A percentile compares a stretch with the other conserved stretches of the same genome.
phyloP scores from a whole-genome alignment of 2,797 vertebrate genomes.

The Acrossocheilus fasciatus region DNA sequence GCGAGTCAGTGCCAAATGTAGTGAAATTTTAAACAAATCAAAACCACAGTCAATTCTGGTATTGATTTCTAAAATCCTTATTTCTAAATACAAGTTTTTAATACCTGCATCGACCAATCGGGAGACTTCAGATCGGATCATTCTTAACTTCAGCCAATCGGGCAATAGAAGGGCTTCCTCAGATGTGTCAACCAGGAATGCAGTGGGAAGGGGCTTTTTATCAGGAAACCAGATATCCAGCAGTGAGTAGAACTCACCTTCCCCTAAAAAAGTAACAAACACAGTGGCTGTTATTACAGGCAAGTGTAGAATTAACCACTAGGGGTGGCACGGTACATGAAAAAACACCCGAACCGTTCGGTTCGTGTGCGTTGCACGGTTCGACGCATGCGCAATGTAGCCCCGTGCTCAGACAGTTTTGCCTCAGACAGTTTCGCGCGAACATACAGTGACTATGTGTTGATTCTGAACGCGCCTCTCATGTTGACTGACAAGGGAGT shows the following conservation, averaged over 20 bases:
- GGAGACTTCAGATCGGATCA: conserved; percentile 97
- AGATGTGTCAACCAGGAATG: conserved; percentile 97
- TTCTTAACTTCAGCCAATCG: conserved; percentile 96
- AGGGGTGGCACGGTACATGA: too few species aligned
- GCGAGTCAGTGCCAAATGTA: neutral
- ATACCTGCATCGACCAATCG: conserved; percentile 94
- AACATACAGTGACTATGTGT: too few species aligned
- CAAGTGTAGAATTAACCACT: neutral
- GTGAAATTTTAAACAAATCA: neutral
- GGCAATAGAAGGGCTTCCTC: conserved; percentile 96
- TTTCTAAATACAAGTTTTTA: neutral
- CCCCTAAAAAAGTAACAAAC: conserved; percentile 69
- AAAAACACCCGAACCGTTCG: too few species aligned
- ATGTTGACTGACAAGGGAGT: too few species aligned
- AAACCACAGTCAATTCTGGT: neutral
- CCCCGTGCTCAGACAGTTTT: too few species aligned
- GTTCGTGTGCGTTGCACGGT: too few species aligned
- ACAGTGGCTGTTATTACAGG: neutral
- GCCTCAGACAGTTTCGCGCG: too few species aligned
- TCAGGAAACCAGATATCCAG: conserved; percentile 98
- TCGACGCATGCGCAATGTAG: too few species aligned
- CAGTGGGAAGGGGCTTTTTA: conserved; percentile 95
- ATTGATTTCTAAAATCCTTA: neutral
- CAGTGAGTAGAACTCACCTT: conserved; percentile 88
- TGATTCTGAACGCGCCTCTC: too few species aligned